A percentile compares a stretch with the other conserved stretches of the same genome.
These are phyloP conservation scores for Drosophila stalkeri DNA, from an alignment of 2,888 invertebrate genomes.

Conservation along the genomic window DNA sequence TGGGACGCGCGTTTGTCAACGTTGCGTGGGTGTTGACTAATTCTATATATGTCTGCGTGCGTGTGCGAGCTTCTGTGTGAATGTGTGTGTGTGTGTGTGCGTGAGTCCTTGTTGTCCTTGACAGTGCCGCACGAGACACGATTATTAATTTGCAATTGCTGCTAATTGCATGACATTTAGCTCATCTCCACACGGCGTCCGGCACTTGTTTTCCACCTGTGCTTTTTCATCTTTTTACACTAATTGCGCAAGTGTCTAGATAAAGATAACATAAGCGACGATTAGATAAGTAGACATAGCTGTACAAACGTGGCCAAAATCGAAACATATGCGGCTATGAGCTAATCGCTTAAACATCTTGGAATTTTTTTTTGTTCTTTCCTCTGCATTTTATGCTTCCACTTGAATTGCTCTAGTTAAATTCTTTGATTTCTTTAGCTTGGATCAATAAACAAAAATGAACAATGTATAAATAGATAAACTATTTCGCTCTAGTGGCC, in stretches of 20 bases:
- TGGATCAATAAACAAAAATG: conserved; percentile 11
- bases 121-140: conserved; percentile 60
- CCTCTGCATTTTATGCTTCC: conserved; percentile 46
- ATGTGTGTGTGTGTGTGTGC: conserved; percentile 31
- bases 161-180: conserved; percentile 69
- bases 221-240: conserved; percentile 35
- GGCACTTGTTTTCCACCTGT: conserved; percentile 20
- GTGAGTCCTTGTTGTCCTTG: conserved; percentile 67
- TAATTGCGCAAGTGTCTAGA: conserved; percentile 62
- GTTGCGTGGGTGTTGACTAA: conserved; percentile 46
- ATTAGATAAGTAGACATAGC: conserved; percentile 63
- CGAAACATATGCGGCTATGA: conserved; percentile 35
- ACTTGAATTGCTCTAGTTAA: conserved; percentile 46
- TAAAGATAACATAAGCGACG: conserved; percentile 62
- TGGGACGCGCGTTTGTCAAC: conserved; percentile 59
- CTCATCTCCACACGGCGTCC: conserved; percentile 3
- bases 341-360: conserved; percentile 42
- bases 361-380: conserved; percentile 29
- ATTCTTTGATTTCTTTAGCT: conserved; percentile 25
- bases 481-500: conserved; percentile 11
- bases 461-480: conserved; percentile 25
- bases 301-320: not conserved
- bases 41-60: not conserved
- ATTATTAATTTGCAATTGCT: conserved; percentile 80
- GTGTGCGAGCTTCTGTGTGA: conserved; percentile 1